These are phyloP conservation scores for Drosophila leonis DNA, from an alignment of 2,888 invertebrate species.

Conservation along the genomic window DNA sequence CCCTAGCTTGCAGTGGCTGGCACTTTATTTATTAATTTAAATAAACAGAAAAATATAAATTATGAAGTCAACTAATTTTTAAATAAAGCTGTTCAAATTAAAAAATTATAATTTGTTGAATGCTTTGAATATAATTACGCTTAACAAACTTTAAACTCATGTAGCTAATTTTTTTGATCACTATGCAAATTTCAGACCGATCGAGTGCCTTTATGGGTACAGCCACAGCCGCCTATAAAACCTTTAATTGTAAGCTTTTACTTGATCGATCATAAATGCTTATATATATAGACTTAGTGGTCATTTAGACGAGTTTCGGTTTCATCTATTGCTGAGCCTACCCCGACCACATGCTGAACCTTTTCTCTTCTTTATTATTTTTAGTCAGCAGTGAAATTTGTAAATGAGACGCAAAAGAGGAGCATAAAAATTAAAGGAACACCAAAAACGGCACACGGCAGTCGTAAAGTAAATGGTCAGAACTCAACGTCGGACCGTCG, in stretches of 20 bases:
- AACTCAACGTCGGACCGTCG: constrained; percentile 21
- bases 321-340: constrained; percentile 6
- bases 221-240: background rate
- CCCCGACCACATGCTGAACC: background rate
- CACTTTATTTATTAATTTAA: too few relatives aligned
- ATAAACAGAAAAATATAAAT: too few relatives aligned
- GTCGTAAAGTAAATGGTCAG: constrained; percentile 75
- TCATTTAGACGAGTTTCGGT: background rate
- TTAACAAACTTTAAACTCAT: too few relatives aligned
- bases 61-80: too few relatives aligned
- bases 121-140: too few relatives aligned
- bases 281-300: background rate
- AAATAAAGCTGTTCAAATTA: too few relatives aligned
- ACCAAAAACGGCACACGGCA: constrained; percentile 55
- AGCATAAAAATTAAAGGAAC: constrained; percentile 66
- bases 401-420: constrained; percentile 65
- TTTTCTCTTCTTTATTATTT: constrained; percentile 7
- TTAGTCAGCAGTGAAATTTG: constrained; percentile 46
- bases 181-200: background rate
- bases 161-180: too few relatives aligned
- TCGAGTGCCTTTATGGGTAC: background rate
- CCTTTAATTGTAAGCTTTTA: background rate
- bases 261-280: background rate
- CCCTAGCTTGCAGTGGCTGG: too few relatives aligned
- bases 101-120: too few relatives aligned